These are phyloP conservation scores for Esox niger DNA, from an alignment of 2,113 vertebrate species.

Conservation along the genomic window DNA sequence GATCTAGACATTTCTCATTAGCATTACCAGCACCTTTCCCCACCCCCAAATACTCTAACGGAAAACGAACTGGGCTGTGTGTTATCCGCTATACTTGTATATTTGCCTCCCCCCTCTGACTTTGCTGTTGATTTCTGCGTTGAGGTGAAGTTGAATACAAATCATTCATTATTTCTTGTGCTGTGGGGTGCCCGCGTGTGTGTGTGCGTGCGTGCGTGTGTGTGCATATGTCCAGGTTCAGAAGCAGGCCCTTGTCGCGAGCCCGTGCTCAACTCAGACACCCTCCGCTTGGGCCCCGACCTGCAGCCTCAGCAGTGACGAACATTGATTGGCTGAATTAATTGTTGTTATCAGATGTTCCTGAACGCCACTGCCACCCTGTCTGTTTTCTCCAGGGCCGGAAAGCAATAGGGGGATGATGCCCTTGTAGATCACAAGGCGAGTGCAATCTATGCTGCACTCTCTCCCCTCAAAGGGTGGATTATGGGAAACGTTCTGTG, in stretches of 20 bases:
- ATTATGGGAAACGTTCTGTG: constrained; percentile 54
- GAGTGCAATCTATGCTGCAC: constrained; percentile 69
- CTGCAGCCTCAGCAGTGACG: constrained; percentile 29
- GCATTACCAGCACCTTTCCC: background rate
- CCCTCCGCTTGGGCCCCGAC: background rate
- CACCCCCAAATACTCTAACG: background rate
- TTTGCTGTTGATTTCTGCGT: constrained; percentile 35
- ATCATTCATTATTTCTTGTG: constrained; percentile 51
- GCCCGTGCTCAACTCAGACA: constrained; percentile 40
- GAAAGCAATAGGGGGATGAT: constrained; percentile 42
- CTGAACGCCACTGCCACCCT: constrained; percentile 49
- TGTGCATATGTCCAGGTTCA: constrained; percentile 1
- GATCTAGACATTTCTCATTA: background rate
- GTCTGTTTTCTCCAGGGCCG: constrained; percentile 15
- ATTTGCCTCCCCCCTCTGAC: constrained; percentile 35
- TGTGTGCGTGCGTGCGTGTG: background rate
- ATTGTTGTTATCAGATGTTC: constrained; percentile 64
- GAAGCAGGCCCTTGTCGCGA: constrained; percentile 23
- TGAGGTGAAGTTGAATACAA: constrained; percentile 52
- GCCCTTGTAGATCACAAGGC: constrained; percentile 67
- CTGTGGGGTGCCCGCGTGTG: background rate
- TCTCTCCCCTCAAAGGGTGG: constrained; percentile 53
- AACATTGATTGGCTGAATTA: constrained; percentile 63
- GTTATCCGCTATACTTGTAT: constrained; percentile 34
- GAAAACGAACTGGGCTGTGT: constrained; percentile 22